These are phyloP conservation scores for Hyperoplus immaculatus DNA, from an alignment of 2,797 vertebrate genomes.

Conservation along the genomic window DNA sequence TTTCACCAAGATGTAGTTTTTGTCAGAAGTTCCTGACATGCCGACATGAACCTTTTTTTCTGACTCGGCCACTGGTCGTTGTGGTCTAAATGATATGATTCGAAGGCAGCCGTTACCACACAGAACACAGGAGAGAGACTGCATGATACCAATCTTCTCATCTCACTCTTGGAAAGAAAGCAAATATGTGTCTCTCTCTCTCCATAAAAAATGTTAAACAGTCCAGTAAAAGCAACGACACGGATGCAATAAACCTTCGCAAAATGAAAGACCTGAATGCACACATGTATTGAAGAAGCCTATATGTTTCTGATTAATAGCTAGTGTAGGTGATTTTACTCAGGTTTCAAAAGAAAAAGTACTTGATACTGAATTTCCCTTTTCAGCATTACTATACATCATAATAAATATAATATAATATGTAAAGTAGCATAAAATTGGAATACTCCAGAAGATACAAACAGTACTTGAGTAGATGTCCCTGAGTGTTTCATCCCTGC, in stretches of 20 bases:
- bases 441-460: background rate
- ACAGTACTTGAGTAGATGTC: slow-evolving; percentile 6
- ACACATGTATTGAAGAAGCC: background rate
- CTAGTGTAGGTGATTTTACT: background rate
- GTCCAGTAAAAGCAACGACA: background rate
- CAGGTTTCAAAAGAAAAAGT: background rate
- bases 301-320: background rate
- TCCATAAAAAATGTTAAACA: background rate
- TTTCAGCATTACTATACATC: background rate
- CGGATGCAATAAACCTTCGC: background rate
- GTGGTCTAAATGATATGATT: background rate
- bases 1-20: no score
- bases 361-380: background rate
- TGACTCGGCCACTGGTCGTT: background rate
- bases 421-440: background rate
- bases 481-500: slow-evolving; percentile 21
- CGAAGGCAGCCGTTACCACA: background rate
- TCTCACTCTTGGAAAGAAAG: background rate
- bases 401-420: no score
- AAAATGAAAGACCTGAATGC: background rate
- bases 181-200: background rate
- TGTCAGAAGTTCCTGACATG: no score
- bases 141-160: no score
- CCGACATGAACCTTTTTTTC: background rate
- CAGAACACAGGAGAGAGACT: background rate